Percentiles rank a stretch among this genome's conserved stretches.
Evolutionary conservation across 2,888 invertebrate species (phyloP).

Genomic region (Drosophila tripunctata): DNA sequence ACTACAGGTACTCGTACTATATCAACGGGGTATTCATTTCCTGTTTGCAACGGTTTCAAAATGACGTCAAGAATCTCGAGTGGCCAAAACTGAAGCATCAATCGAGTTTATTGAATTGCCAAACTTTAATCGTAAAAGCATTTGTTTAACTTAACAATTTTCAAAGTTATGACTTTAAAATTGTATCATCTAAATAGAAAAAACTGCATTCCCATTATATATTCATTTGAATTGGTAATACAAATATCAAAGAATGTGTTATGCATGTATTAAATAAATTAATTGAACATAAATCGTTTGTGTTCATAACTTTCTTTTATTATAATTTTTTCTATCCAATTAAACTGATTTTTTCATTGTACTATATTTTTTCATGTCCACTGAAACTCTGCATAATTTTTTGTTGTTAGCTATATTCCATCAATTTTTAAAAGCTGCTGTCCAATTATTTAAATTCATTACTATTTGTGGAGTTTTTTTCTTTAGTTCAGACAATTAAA

Average conservation of each 20-base stretch:
- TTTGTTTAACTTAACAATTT: not conserved
- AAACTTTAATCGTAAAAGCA: constrained; percentile 21
- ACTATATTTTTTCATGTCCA: not conserved
- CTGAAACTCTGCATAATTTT: constrained; percentile 26
- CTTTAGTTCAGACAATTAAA: constrained; percentile 2
- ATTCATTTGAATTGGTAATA: constrained; percentile 25
- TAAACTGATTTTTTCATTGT: not conserved
- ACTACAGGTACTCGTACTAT: not conserved
- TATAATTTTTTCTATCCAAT: not conserved
- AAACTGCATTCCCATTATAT: constrained; percentile 12
- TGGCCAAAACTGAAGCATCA: constrained; percentile 20
- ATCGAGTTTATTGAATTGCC: constrained; percentile 23
- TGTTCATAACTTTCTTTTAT: not conserved
- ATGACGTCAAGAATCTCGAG: constrained; percentile 9
- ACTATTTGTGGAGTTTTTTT: constrained; percentile 26
- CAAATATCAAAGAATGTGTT: constrained; percentile 39
- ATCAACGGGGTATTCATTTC: constrained; percentile 59
- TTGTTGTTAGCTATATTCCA: constrained; percentile 16
- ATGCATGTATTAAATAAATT: constrained; percentile 50
- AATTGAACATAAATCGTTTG: constrained; percentile 37
- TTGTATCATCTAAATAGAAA: not conserved
- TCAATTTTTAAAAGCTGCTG: constrained; percentile 21
- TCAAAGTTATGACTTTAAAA: not conserved
- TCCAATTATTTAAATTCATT: constrained; percentile 39
- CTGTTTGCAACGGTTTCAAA: constrained; percentile 50